Evolutionary conservation across 2,113 vertebrate species (phyloP), one percentile per base, ranked within the genome.

Genomic region (Hirundichthys speculiger): DNA sequence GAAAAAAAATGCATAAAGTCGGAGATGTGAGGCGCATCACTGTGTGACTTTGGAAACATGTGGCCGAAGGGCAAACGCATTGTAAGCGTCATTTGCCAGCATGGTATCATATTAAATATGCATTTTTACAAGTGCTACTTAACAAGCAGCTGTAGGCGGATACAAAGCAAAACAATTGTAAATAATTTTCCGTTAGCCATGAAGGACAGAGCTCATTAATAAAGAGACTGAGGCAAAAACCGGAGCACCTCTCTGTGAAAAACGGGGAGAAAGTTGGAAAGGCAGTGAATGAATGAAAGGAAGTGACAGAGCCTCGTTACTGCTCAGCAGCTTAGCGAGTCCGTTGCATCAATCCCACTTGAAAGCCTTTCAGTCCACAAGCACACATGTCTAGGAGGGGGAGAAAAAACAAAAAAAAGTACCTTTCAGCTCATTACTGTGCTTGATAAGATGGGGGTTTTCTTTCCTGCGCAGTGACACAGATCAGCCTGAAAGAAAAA

Each of bases 341-440:
- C 51, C 16, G 47, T 48, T 24, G 61, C 73, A 65, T 84, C 74
- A 58, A 21, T 49, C 64, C 51, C 73, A 79, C 69, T 86, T 80
- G 54, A 60, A 68, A 40, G 56, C 42, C 45, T 74, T 85, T 79
- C 76, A 82, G 82, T 82, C 5, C 47, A 63, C 59, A 74, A 59
- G 60, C 47, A 65, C 56, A 53, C 25, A 48, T 42, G 11, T 34
- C 5, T 61, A 54, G 6, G 25, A n/a, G n/a, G n/a, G n/a, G n/a
- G n/a, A 13, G 16, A 47, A 63, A 41, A 66, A 63, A 47, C 14
- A 45, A 3, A 50, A 46, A 51, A 56, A 78, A 75, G 2, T 54
- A 87, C 89, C 86, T 88, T 86, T 24, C 83, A 77, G 69, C 72
- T 89, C 85, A 84, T 85, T 62, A 74, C 79, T 59, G 73, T 57